phyloP scores from a whole-genome alignment of 2,888 invertebrate genomes.

The Pterostichus niger region DNA sequence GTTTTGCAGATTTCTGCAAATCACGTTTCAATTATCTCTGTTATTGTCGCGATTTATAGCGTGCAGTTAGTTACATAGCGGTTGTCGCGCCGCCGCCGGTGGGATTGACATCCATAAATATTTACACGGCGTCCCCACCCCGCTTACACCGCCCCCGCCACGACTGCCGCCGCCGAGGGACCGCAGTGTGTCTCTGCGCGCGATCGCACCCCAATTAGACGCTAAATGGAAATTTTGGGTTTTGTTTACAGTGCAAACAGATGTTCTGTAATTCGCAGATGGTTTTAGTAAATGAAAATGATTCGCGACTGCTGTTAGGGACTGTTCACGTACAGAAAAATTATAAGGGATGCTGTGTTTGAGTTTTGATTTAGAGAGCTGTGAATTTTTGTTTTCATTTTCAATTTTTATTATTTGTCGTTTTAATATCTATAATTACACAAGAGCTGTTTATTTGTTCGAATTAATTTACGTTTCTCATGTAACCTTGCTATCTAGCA shows the following conservation, averaged over 20 bases:
- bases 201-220: conserved; percentile 62
- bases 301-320: not conserved
- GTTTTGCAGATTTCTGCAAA: conserved; percentile 55
- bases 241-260: conserved; percentile 59
- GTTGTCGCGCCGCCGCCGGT: conserved; percentile 11
- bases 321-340: not conserved
- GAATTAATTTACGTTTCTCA: too few species aligned
- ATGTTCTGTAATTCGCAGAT: conserved; percentile 59
- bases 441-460: too few species aligned
- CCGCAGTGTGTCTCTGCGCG: conserved; percentile 26
- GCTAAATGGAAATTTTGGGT: conserved; percentile 62
- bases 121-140: conserved; percentile 38
- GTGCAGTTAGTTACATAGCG: conserved; percentile 37
- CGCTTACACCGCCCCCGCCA: conserved; percentile 17
- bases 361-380: too few species aligned
- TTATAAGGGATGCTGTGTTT: too few species aligned
- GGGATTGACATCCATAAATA: conserved; percentile 59
- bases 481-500: too few species aligned
- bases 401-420: too few species aligned
- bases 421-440: too few species aligned
- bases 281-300: conserved; percentile 60
- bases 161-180: not conserved
- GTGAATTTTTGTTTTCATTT: too few species aligned
- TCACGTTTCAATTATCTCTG: conserved; percentile 59
- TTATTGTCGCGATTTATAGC: conserved; percentile 60